Evolutionary conservation across 2,888 invertebrate genomes (phyloP).

Genomic region (Trichogramma dendrolimi): DNA sequence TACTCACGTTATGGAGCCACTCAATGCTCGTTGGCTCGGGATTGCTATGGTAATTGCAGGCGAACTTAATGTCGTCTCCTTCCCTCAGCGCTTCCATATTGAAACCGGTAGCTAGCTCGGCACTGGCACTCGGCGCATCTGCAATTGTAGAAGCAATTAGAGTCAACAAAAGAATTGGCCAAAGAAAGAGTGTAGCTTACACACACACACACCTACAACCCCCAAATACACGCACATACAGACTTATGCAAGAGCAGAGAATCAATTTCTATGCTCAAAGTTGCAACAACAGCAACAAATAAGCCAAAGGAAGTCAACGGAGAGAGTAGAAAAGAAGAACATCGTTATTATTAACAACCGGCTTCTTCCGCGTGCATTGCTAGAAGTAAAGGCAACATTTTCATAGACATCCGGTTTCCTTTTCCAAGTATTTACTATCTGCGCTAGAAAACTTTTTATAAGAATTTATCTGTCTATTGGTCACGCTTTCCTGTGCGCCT

Average conservation of each 20-base stretch:
- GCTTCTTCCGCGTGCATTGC: no score
- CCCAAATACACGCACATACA: background rate
- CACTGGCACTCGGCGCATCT: conserved; percentile 77
- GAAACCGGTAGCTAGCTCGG: conserved; percentile 62
- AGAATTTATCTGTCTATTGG: no score
- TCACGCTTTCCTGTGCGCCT: no score
- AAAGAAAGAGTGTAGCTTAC: background rate
- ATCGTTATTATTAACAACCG: no score
- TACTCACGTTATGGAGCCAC: conserved; percentile 79
- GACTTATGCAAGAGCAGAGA: background rate
- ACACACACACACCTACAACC: background rate
- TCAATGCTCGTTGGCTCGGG: conserved; percentile 70
- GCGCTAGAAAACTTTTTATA: no score
- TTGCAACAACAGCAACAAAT: no score
- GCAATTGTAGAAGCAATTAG: conserved; percentile 38
- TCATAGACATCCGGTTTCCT: no score
- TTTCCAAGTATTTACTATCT: no score
- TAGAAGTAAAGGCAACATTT: no score
- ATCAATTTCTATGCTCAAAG: no score
- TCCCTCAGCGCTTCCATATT: conserved; percentile 67
- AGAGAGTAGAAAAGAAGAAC: no score
- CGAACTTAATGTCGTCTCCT: conserved; percentile 72
- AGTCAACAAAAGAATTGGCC: background rate
- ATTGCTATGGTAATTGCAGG: conserved; percentile 74
- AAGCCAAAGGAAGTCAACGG: no score